Base-by-base conservation (phyloP, 2,888 invertebrate genomes). In the Temnothorax unifasciatus region DNA sequence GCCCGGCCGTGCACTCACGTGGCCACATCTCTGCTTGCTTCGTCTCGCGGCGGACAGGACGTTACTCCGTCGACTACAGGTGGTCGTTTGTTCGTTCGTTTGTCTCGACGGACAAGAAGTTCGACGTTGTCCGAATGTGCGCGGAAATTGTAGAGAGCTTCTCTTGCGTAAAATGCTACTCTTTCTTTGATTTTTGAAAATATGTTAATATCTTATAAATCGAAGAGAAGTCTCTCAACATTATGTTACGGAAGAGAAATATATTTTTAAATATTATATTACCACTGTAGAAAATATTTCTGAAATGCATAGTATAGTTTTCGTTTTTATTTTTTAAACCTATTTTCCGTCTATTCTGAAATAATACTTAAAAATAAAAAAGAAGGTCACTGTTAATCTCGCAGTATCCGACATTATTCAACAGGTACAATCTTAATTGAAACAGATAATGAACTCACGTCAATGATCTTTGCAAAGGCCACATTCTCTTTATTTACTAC, bases 11-110 rank as follows among this genome's bases (percentile, higher is more conserved):
- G 21, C 21, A 0, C 25, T 25, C 57, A 79, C 79, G 75, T 73
- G 79, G 59, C 79, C 79, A 68, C 69, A n/a, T 50, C 74, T 69
- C 44, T 71, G 59, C 74, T 44, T 25, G 41, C 41, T 38, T 18
- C 52, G 50, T 69, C 52, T 34, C 59, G 57, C 34, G 15, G n/a
- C 74, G 3, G 44, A 57, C 73, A 74, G 75, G 47, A 74, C 75
- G 74, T 73, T 73, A 73, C 34, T 57, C 82, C 54, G 21, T n/a
- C 69, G 41, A 41, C 9, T 47, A n/a, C 74, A 73, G 57, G 57
- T 74, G 59, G 47, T 74, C 76, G 69, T 63, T 44, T 9, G 63
- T 73, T 44, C 13, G 63, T 73, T 54, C 21, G 73, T 74, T 47
- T 29, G 18, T 41, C 41, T 2, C 41, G 50, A 74, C 13, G 47